Conservation (phyloP, 2,113 vertebrate genomes). For the Podiceps cristatus region DNA sequence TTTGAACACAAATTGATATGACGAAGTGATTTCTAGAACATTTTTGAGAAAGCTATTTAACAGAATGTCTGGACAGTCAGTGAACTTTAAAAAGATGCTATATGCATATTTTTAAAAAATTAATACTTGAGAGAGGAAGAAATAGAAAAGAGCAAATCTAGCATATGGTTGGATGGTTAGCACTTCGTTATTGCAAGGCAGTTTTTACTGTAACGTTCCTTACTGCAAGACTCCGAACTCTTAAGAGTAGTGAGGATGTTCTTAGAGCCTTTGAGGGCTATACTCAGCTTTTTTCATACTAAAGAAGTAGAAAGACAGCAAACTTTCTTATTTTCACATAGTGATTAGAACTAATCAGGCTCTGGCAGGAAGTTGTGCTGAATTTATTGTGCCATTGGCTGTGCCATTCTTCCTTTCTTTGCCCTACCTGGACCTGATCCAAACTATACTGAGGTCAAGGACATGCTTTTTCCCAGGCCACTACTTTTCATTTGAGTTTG, state of each 20-base stretch:
- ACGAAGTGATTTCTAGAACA: not conserved
- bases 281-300: not conserved
- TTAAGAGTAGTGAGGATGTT: not conserved
- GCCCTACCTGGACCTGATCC: not conserved
- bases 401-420: not conserved
- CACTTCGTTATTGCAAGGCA: not conserved
- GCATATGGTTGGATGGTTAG: constrained; percentile 32
- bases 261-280: not conserved
- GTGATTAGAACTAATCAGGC: not conserved
- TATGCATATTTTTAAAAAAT: constrained; percentile 7
- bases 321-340: not conserved
- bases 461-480: not conserved
- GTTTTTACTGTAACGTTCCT: not conserved
- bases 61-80: not conserved
- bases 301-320: not conserved
- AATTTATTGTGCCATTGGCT: not conserved
- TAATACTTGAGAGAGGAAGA: not conserved
- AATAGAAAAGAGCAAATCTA: constrained; percentile 42
- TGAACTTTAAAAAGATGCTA: not conserved
- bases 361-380: not conserved
- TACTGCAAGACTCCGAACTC: not conserved
- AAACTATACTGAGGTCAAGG: not conserved
- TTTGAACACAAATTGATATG: not conserved
- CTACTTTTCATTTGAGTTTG: not conserved
- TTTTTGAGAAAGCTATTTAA: not conserved